A percentile compares a stretch with the other conserved stretches of the same genome.
phyloP scores from a whole-genome alignment of 2,113 vertebrate species.

The Polyodon spathula region DNA sequence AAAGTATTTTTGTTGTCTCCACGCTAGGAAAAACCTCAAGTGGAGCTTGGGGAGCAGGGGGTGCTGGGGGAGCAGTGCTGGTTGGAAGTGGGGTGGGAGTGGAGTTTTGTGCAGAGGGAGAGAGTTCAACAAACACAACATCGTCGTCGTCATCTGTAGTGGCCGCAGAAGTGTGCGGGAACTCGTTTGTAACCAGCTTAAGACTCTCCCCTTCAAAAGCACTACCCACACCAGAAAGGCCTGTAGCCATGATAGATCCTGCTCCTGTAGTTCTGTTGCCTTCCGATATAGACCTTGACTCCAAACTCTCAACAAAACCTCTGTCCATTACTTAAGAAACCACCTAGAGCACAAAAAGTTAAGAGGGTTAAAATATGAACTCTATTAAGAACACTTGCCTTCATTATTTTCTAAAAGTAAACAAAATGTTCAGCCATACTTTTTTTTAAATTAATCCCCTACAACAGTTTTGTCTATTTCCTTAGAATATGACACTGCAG shows the following conservation, averaged over 20 bases:
- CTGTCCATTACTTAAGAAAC: constrained; percentile 74
- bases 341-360: constrained; percentile 47
- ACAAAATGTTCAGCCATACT: too few species aligned
- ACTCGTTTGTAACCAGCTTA: too few species aligned
- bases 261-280: constrained; percentile 37
- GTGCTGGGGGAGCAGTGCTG: constrained; percentile 27
- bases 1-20: too few species aligned
- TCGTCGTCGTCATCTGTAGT: constrained; percentile 72
- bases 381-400: too few species aligned
- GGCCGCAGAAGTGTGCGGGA: constrained; percentile 17
- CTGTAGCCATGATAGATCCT: constrained; percentile 70
- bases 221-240: constrained; percentile 63
- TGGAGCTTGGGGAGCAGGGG: constrained; percentile 24
- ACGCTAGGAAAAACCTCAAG: too few species aligned
- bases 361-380: neutral
- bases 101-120: constrained; percentile 51
- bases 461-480: too few species aligned
- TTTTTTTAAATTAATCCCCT: too few species aligned
- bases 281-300: constrained; percentile 51
- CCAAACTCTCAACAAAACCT: constrained; percentile 59
- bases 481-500: too few species aligned
- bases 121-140: constrained; percentile 82
- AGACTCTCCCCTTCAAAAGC: too few species aligned
- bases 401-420: too few species aligned
- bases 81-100: constrained; percentile 22